Evolutionary conservation across 1,140 invertebrate species (phyloP).

Genomic region (Mycetomoellerius zeteki): DNA sequence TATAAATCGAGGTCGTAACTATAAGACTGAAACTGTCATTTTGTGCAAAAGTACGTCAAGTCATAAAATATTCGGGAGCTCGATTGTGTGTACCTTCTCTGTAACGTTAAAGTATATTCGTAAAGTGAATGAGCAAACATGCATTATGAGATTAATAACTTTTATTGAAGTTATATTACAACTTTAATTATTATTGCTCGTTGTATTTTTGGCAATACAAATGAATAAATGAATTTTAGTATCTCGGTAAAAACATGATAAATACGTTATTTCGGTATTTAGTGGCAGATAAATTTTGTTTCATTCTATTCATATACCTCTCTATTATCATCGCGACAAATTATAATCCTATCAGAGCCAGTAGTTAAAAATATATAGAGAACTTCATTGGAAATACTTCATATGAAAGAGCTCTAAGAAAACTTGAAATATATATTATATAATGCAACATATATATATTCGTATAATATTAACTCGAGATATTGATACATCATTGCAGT

Average conservation of each 20-base stretch:
- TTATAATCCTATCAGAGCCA: not conserved
- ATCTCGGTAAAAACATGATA: not conserved
- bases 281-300: not conserved
- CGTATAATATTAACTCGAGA: slow-evolving; percentile 13
- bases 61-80: slow-evolving; percentile 17
- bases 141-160: not conserved
- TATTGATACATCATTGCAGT: not conserved
- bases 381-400: not conserved
- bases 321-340: not conserved
- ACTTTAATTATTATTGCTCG: slow-evolving; percentile 14
- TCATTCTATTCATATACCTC: not conserved
- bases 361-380: not conserved
- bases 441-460: not conserved
- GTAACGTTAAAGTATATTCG: not conserved
- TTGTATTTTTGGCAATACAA: slow-evolving; percentile 4
- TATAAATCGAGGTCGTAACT: slow-evolving; percentile 1
- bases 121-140: not conserved
- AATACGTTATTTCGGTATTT: not conserved
- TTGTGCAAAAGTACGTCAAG: not conserved
- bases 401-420: not conserved
- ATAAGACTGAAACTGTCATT: slow-evolving; percentile 10
- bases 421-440: not conserved
- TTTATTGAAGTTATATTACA: not conserved
- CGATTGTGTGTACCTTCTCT: not conserved
- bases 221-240: not conserved